A percentile compares a stretch with the other conserved stretches of the same genome.
These are phyloP conservation scores for Seriola rivoliana DNA, from an alignment of 2,113 vertebrate species.

Conservation along the genomic window DNA sequence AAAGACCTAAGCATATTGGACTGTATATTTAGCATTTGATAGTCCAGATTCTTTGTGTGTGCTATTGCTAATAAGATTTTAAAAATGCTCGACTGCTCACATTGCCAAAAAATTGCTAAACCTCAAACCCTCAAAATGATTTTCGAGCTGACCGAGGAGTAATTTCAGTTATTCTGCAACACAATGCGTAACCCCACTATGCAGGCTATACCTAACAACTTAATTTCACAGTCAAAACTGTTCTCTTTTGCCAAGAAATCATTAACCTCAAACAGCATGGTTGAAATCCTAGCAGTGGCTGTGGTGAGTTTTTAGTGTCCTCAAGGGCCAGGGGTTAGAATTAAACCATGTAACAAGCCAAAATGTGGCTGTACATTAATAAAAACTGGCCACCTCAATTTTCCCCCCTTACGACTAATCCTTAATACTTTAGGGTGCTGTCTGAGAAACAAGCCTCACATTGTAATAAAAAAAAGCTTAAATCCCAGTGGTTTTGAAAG, in stretches of 20 bases:
- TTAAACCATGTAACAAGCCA: conserved; percentile 67
- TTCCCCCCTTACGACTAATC: conserved; percentile 60
- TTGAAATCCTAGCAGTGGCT: conserved; percentile 69
- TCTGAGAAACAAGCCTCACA: conserved; percentile 55
- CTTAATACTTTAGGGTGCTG: conserved; percentile 57
- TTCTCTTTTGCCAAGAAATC: conserved; percentile 51
- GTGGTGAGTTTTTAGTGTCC: conserved; percentile 73
- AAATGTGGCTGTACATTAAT: conserved; percentile 73
- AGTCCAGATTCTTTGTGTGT: background rate
- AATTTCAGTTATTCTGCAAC: conserved; percentile 11
- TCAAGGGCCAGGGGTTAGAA: conserved; percentile 66
- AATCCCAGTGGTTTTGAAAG: conserved; percentile 70
- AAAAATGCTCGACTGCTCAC: background rate
- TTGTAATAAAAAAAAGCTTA: conserved; percentile 72
- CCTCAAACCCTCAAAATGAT: conserved; percentile 29
- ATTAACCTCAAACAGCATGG: conserved; percentile 56
- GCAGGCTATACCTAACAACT: conserved; percentile 47
- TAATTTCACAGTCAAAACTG: conserved; percentile 52
- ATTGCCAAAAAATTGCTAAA: conserved; percentile 12
- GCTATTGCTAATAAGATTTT: conserved; percentile 4
- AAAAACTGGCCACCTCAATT: conserved; percentile 70
- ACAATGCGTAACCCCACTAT: conserved; percentile 31
- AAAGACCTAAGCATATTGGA: background rate
- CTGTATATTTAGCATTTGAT: background rate
- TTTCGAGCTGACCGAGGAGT: conserved; percentile 15